Evolutionary conservation across 2,888 invertebrate species (phyloP).

Genomic region (Lasioglossum leucozonium): DNA sequence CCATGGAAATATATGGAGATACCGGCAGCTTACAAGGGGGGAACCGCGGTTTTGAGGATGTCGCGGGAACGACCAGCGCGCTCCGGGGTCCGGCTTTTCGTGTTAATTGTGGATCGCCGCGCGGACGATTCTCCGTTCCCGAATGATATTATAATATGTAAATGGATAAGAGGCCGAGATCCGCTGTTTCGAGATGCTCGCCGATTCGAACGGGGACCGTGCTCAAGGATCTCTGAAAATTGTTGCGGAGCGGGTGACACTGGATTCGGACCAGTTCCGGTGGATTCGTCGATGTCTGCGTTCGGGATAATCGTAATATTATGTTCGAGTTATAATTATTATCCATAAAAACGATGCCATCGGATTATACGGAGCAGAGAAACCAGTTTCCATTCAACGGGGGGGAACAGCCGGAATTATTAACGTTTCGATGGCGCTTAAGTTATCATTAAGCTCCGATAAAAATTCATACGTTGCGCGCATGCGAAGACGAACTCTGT

Average conservation of each 20-base stretch:
- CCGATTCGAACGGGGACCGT: not conserved
- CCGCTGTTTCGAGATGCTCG: not conserved
- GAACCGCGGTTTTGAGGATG: constrained; percentile 5
- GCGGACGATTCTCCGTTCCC: not conserved
- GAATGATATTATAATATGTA: constrained; percentile 4
- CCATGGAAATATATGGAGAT: constrained; percentile 46
- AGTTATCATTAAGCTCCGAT: not conserved
- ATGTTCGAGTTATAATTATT: not conserved
- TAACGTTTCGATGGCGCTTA: not conserved
- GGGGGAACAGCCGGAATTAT: not conserved
- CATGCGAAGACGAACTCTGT: not conserved
- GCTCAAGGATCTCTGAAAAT: not conserved
- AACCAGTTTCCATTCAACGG: not conserved
- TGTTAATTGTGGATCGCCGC: constrained; percentile 5
- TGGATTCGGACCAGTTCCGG: not conserved
- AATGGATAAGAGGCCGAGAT: not conserved
- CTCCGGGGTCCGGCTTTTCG: not conserved
- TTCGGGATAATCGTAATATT: not conserved
- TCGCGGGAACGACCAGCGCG: constrained; percentile 1
- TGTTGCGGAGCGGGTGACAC: not conserved
- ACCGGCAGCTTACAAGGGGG: not conserved
- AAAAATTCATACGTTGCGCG: not conserved
- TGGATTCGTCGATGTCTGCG: not conserved
- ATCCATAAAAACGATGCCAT: not conserved
- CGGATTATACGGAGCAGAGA: not conserved